Evolutionary conservation across 2,888 invertebrate genomes (phyloP).

Genomic region (Dendrolimus houi): DNA sequence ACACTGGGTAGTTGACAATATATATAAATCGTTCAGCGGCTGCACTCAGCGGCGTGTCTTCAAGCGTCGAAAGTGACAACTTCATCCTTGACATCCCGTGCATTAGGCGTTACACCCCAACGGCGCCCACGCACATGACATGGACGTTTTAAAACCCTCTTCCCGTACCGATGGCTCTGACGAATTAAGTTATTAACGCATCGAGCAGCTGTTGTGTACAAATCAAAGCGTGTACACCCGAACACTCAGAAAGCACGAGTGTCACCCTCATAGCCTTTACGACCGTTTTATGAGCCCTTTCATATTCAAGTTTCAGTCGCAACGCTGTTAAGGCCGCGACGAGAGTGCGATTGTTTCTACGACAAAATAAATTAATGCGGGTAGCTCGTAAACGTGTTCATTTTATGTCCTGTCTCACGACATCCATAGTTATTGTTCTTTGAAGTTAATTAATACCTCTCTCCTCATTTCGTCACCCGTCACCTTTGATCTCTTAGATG

Average conservation of each 20-base stretch:
- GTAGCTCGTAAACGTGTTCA: constrained; percentile 53
- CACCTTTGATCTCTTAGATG: constrained; percentile 53
- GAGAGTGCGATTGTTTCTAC: constrained; percentile 56
- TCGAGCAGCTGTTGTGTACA: constrained; percentile 68
- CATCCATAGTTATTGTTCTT: constrained; percentile 54
- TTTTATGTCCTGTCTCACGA: constrained; percentile 41
- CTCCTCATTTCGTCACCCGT: constrained; percentile 30
- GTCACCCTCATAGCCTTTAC: constrained; percentile 56
- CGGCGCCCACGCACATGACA: constrained; percentile 53
- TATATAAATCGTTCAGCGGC: constrained; percentile 58
- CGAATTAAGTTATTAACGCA: constrained; percentile 76
- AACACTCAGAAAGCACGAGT: constrained; percentile 50
- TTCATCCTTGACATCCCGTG: constrained; percentile 39
- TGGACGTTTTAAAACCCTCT: constrained; percentile 52
- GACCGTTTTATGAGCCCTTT: constrained; percentile 64
- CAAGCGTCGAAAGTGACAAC: constrained; percentile 31
- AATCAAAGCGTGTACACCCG: constrained; percentile 64
- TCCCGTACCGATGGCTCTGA: constrained; percentile 64
- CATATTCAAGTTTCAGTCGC: constrained; percentile 63
- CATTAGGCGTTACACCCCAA: constrained; percentile 47
- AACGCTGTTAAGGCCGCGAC: constrained; percentile 29
- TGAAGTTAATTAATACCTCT: constrained; percentile 34
- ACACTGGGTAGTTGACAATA: constrained; percentile 41
- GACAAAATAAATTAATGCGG: constrained; percentile 64
- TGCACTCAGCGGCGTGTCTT: constrained; percentile 26